Base-by-base conservation (phyloP, 2,888 invertebrate species). In the Asteroscopus sphinx region DNA sequence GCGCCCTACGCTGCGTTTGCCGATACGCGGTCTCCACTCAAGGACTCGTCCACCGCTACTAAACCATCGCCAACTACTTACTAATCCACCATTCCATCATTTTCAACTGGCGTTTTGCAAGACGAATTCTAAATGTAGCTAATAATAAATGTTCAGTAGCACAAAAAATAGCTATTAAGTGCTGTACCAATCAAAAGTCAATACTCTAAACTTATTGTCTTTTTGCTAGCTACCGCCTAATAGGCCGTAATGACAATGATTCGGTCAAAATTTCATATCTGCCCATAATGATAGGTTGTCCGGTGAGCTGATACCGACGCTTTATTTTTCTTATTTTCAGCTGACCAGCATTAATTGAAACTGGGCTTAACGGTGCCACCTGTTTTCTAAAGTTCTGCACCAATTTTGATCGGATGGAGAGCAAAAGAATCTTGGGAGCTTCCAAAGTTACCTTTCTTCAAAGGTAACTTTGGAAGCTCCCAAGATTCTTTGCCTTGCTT, bases 241-340 rank as follows among this genome's bases (percentile, higher is more conserved):
- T 82, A 82, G 73, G 73, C 41, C 37, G 59, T 90, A 90, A 91
- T 90, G 85, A 82, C 82, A 89, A 87, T 88, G 88, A 89, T 86
- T 87, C 81, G 74, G 62, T 77, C 68, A 75, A 85, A 87, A 82
- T 85, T 77, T 79, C 69, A 64, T 76, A 77, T 82, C 74, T 70
- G 55, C 56, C 54, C 67, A 60, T 89, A 89, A 88, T 88, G 61
- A 84, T 79, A 70, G 82, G 82, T 75, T 86, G 75, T 62, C 66
- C 15, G 62, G 30, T 59, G 65, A 26, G 30, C 72, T 68, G 71
- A 68, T 73, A 74, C 65, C 45, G 56, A 57, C 53, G 59, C 58
- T 77, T 80, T 73, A 66, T 66, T 69, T 64, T 74, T 60, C 49
- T 73, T 76, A 71, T 68, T 67, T 65, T 60, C 44, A 61, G 47